A percentile compares a stretch with the other conserved stretches of the same genome.
Evolutionary conservation across 2,113 vertebrate species (phyloP).

Genomic region (Psephotus haematonotus): DNA sequence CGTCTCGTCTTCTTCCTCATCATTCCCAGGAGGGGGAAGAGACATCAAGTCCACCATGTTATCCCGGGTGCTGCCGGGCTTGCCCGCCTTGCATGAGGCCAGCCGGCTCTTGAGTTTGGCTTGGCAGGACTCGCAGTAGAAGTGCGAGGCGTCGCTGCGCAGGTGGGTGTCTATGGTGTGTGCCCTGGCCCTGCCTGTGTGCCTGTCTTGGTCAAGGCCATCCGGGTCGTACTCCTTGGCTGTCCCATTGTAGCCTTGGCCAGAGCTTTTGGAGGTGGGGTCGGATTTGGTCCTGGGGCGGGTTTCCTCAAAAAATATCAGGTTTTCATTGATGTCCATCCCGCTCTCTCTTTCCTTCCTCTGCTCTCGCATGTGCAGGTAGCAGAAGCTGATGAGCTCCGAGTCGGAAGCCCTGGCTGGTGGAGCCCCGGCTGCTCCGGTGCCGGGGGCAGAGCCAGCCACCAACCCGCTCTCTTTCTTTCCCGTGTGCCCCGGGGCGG

Average conservation of each 20-base stretch:
- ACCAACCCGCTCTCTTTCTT: conserved; percentile 87
- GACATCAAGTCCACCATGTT: conserved; percentile 91
- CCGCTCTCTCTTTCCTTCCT: conserved; percentile 86
- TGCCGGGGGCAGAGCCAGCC: conserved; percentile 76
- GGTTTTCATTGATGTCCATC: conserved; percentile 93
- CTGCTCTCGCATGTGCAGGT: conserved; percentile 93
- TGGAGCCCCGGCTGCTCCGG: conserved; percentile 76
- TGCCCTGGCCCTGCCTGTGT: conserved; percentile 82
- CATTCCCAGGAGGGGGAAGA: conserved; percentile 91
- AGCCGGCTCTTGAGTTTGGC: conserved; percentile 81
- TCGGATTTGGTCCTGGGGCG: conserved; percentile 95
- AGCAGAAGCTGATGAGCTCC: conserved; percentile 94
- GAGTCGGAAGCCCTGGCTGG: conserved; percentile 78
- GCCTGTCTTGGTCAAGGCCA: conserved; percentile 72
- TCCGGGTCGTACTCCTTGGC: conserved; percentile 66
- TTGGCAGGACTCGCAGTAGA: conserved; percentile 95
- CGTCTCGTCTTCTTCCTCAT: conserved; percentile 81
- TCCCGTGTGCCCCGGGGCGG: conserved; percentile 78
- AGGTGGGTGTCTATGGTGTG: conserved; percentile 87
- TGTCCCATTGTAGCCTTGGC: conserved; percentile 72
- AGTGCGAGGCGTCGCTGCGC: conserved; percentile 68
- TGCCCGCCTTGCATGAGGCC: conserved; percentile 67
- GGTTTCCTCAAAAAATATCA: conserved; percentile 87
- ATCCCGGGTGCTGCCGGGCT: conserved; percentile 76
- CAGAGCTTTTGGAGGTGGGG: conserved; percentile 88